These are phyloP conservation scores for Thaleichthys pacificus DNA, from an alignment of 2,797 vertebrate species.

Conservation along the genomic window DNA sequence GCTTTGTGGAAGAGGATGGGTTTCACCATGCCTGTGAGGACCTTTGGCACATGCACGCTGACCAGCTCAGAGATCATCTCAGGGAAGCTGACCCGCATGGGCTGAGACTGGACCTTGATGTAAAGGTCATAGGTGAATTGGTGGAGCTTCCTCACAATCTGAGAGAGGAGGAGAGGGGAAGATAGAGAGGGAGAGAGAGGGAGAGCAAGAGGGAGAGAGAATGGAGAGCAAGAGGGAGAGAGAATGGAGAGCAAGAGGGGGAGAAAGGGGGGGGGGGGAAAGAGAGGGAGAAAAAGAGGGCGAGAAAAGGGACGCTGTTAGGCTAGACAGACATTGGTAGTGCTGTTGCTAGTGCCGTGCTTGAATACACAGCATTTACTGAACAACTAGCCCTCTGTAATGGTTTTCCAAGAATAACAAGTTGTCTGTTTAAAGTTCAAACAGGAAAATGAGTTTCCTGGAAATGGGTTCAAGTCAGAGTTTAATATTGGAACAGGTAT, in stretches of 20 bases:
- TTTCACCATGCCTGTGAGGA: slow-evolving; percentile 92
- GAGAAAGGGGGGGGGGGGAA: no score
- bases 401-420: no score
- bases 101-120: slow-evolving; percentile 87
- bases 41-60: slow-evolving; percentile 94
- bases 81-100: slow-evolving; percentile 83
- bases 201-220: not conserved
- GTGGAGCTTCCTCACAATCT: slow-evolving; percentile 92
- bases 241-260: not conserved
- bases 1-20: slow-evolving; percentile 88
- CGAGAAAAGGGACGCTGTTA: not conserved
- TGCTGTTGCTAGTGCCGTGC: no score
- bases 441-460: no score
- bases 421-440: no score
- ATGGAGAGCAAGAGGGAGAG: not conserved
- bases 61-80: slow-evolving; percentile 98
- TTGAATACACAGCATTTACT: no score
- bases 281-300: not conserved
- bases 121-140: slow-evolving; percentile 95
- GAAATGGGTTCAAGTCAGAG: no score
- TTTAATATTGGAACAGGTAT: no score
- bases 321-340: no score
- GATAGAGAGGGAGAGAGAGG: not conserved
- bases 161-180: slow-evolving; percentile 13
- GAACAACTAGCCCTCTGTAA: no score